Evolutionary conservation across 2,113 vertebrate genomes (phyloP).

Genomic region (Geococcyx californianus): DNA sequence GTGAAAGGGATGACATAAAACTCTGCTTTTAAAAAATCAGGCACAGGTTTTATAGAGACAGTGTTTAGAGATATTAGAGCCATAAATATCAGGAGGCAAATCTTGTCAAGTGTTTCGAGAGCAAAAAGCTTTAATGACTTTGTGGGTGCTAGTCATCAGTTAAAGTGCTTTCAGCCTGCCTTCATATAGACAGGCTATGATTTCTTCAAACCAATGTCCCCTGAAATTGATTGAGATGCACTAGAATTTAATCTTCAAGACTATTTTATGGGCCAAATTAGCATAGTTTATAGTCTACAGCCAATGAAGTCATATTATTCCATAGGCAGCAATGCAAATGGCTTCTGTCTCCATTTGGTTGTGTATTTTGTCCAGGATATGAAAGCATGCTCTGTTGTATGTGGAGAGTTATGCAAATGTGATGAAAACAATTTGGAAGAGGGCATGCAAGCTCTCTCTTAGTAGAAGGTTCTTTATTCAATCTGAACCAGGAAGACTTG

Average conservation of each 20-base stretch:
- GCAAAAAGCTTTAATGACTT: conserved; percentile 29
- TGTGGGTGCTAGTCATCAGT: neutral
- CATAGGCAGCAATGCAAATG: neutral
- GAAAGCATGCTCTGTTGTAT: neutral
- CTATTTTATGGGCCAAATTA: neutral
- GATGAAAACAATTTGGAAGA: neutral
- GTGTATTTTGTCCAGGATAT: neutral
- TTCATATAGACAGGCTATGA: neutral
- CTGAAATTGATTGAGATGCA: neutral
- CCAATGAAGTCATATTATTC: neutral
- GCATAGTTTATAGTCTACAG: neutral
- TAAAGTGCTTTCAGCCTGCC: neutral
- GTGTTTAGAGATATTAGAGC: neutral
- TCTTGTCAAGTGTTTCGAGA: neutral
- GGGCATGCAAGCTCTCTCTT: neutral
- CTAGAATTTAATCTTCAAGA: neutral
- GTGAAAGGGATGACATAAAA: neutral
- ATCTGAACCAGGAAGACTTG: neutral
- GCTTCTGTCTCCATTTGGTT: neutral
- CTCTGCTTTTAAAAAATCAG: neutral
- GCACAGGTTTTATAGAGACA: neutral
- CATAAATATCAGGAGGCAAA: neutral
- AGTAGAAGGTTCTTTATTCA: neutral
- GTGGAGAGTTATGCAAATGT: neutral
- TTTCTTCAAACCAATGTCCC: neutral